Evolutionary conservation across 2,113 vertebrate species (phyloP).

Genomic region (Hippocampus comes): DNA sequence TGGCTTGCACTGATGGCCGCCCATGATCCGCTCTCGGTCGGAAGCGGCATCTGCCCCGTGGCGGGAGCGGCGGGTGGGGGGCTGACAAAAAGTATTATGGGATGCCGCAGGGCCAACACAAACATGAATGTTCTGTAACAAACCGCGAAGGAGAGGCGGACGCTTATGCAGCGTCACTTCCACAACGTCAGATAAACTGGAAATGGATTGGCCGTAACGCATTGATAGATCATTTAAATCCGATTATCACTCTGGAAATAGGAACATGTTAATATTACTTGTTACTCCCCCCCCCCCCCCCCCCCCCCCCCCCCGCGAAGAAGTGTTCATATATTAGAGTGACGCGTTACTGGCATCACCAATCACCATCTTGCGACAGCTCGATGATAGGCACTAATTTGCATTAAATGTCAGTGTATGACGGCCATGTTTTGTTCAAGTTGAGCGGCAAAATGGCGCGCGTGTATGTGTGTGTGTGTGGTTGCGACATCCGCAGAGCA

Average conservation of each 20-base stretch:
- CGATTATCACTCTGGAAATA: too few species aligned
- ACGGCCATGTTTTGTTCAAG: background rate
- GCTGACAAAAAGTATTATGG: slow-evolving; percentile 17
- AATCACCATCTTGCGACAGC: too few species aligned
- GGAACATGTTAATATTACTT: too few species aligned
- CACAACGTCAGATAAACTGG: background rate
- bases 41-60: slow-evolving; percentile 37
- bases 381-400: too few species aligned
- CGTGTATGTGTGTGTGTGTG: background rate
- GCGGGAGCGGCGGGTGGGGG: background rate
- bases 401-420: background rate
- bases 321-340: too few species aligned
- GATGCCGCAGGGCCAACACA: slow-evolving; percentile 18
- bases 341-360: too few species aligned
- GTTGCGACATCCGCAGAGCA: slow-evolving; percentile 19
- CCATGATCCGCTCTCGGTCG: slow-evolving; percentile 45
- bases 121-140: slow-evolving; percentile 26
- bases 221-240: too few species aligned
- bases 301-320: too few species aligned
- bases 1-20: slow-evolving; percentile 46
- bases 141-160: slow-evolving; percentile 17
- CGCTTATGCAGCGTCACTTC: background rate
- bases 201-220: too few species aligned
- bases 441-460: background rate
- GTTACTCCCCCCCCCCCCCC: too few species aligned